phyloP scores from a whole-genome alignment of 92 coral and sea anemone genomes.

The Hydrozoanthus gracilis region DNA sequence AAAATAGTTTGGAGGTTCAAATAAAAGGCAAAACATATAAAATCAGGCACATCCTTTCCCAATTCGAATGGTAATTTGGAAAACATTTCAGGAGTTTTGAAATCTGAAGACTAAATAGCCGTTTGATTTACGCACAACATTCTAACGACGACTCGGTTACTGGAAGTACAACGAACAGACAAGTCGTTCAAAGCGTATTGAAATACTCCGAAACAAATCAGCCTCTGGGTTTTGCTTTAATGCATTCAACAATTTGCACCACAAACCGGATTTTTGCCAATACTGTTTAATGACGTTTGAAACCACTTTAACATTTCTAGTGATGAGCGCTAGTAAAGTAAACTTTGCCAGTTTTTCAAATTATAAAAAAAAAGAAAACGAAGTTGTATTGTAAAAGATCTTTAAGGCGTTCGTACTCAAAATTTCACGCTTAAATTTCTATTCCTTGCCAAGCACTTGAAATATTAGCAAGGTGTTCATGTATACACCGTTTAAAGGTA shows the following conservation, averaged over 20 bases:
- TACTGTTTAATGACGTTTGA: neutral
- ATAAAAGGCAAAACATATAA: too few species aligned
- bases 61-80: too few species aligned
- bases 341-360: neutral
- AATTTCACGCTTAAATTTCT: too few species aligned
- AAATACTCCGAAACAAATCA: neutral
- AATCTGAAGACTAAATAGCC: neutral
- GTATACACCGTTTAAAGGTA: neutral
- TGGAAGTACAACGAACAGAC: neutral
- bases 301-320: neutral
- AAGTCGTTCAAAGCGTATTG: neutral
- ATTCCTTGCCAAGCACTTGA: too few species aligned
- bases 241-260: neutral
- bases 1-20: too few species aligned
- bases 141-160: neutral
- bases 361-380: neutral
- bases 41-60: too few species aligned
- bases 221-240: neutral
- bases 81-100: neutral
- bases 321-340: neutral
- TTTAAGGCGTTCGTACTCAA: too few species aligned
- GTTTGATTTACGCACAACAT: neutral
- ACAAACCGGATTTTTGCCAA: neutral
- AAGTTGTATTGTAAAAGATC: neutral
- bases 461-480: neutral